These are phyloP conservation scores for Poliocrania exsul DNA, from an alignment of 2,797 vertebrate species.

Conservation along the genomic window DNA sequence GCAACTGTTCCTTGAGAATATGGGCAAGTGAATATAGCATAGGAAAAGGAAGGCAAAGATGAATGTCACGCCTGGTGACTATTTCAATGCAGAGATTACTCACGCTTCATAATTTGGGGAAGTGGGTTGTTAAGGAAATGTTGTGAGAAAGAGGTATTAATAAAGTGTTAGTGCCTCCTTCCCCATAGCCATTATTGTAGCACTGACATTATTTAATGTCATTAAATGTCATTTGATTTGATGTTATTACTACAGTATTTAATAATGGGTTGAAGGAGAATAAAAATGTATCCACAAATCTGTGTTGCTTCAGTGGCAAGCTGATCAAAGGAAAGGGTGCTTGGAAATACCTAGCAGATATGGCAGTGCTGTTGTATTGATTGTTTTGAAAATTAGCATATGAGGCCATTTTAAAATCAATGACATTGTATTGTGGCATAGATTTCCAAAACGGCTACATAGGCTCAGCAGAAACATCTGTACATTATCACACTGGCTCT, in stretches of 20 bases:
- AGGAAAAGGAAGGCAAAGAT: background rate
- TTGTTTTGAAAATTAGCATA: background rate
- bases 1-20: background rate
- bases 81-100: background rate
- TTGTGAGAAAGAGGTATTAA: background rate
- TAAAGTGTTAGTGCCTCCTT: background rate
- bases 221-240: background rate
- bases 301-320: background rate
- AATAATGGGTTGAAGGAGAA: background rate
- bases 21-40: background rate
- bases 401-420: background rate
- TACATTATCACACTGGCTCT: background rate
- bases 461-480: background rate
- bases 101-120: background rate
- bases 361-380: background rate
- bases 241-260: background rate
- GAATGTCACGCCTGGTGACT: background rate
- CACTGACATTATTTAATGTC: background rate
- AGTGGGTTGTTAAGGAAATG: background rate
- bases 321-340: background rate
- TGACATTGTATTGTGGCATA: background rate
- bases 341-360: background rate
- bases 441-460: background rate
- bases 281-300: background rate
- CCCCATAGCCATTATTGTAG: background rate